Conservation (phyloP, 2,888 invertebrate genomes). For the Drosophila lacicola region DNA sequence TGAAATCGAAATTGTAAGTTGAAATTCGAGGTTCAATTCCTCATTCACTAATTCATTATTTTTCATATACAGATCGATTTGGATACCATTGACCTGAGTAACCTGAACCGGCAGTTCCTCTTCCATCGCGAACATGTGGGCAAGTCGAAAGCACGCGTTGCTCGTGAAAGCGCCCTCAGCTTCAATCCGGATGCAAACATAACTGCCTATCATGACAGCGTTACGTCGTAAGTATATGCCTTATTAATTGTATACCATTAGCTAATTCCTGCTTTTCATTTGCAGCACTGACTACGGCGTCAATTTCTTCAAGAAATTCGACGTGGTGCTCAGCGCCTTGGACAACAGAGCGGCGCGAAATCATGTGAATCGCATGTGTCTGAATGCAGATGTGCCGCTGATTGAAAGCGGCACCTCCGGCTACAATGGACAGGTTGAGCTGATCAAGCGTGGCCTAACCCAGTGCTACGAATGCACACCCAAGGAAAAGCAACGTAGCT, state of each 20-base stretch:
- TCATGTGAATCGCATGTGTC: constrained; percentile 99
- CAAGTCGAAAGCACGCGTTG: constrained; percentile 97
- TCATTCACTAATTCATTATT: not conserved
- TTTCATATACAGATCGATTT: constrained; percentile 94
- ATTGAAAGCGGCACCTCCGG: constrained; percentile 99
- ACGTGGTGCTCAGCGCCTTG: constrained; percentile 97
- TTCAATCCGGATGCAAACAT: constrained; percentile 96
- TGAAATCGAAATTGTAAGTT: constrained; percentile 96
- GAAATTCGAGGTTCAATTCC: not conserved
- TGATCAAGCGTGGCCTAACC: constrained; percentile 93
- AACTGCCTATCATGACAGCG: constrained; percentile 95
- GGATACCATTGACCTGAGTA: constrained; percentile 99
- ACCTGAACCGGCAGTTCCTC: constrained; percentile 99
- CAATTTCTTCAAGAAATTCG: constrained; percentile 95
- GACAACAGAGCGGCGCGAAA: constrained; percentile 98
- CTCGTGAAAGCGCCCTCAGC: constrained; percentile 93
- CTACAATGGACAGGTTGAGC: constrained; percentile 97
- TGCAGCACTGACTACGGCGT: constrained; percentile 94
- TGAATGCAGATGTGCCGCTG: constrained; percentile 96
- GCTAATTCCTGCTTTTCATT: constrained; percentile 48
- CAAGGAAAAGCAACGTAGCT: constrained; percentile 95
- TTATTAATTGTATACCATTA: not conserved
- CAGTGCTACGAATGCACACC: constrained; percentile 99
- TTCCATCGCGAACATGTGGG: constrained; percentile 99
- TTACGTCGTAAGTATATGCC: constrained; percentile 90